Conservation (phyloP, 2,113 vertebrate species). For the Psephotus haematonotus region DNA sequence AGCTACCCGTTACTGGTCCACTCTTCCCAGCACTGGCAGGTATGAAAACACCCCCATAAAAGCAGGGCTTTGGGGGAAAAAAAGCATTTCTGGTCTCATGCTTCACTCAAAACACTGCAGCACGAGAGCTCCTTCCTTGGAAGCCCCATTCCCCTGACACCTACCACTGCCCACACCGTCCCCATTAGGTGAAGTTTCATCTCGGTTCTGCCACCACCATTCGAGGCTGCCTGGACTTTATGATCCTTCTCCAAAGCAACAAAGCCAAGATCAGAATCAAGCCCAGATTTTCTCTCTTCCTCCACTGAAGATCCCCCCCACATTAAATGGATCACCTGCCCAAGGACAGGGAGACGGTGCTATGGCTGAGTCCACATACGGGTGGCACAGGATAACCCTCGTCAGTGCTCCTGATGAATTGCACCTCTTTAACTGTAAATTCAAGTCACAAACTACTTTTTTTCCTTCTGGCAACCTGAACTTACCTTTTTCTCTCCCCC, state of each 20-base stretch:
- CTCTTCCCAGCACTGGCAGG: not conserved
- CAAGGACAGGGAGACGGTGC: accelerated
- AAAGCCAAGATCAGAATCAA: not conserved
- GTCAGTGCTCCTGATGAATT: not conserved
- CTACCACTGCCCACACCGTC: not conserved
- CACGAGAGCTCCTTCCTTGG: not conserved
- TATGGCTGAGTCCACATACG: accelerated
- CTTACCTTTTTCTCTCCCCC: not conserved
- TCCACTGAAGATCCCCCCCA: not conserved
- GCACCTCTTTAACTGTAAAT: not conserved
- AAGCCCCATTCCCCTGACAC: not conserved
- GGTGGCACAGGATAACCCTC: not conserved
- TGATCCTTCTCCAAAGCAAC: not conserved
- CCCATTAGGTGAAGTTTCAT: not conserved
- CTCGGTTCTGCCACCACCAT: not conserved
- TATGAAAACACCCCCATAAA: not conserved
- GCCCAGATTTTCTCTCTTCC: not conserved
- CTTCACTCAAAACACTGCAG: not conserved
- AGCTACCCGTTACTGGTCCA: not conserved
- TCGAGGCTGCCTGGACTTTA: not conserved
- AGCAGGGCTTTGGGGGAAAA: too few relatives aligned
- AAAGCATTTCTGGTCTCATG: too few relatives aligned
- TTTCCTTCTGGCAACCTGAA: not conserved
- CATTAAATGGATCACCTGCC: accelerated
- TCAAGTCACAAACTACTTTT: not conserved